Evolutionary conservation across 2,113 vertebrate species (phyloP).

Genomic region (Sinocyclocheilus maitianheensis): DNA sequence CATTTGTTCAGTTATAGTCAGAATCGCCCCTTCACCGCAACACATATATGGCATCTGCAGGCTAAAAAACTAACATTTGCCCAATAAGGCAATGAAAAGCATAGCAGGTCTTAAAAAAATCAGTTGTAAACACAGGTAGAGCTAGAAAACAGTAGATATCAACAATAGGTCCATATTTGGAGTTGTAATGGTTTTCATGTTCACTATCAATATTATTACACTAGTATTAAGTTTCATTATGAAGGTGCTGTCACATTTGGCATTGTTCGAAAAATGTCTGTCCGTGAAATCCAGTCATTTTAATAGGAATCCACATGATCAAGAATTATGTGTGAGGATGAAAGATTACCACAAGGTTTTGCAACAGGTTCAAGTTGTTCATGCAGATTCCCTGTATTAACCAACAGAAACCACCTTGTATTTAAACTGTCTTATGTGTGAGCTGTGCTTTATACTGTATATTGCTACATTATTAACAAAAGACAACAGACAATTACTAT

Average conservation of each 20-base stretch:
- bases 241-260: not conserved
- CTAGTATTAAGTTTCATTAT: not conserved
- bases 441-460: not conserved
- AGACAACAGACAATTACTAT: not conserved
- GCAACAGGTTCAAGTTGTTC: no score
- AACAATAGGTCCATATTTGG: not conserved
- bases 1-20: constrained; percentile 1
- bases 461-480: not conserved
- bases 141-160: not conserved
- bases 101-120: not conserved
- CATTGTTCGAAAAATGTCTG: no score
- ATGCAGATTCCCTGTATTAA: not conserved
- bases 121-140: not conserved
- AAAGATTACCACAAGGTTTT: not conserved
- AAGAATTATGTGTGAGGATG: no score
- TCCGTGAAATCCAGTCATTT: no score
- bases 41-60: not conserved
- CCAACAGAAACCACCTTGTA: not conserved
- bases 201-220: not conserved
- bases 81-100: not conserved
- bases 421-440: not conserved
- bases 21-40: not conserved
- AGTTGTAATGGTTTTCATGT: not conserved
- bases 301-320: not conserved
- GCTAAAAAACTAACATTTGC: not conserved